Evolutionary conservation across 2,888 invertebrate genomes (phyloP), one percentile per base, ranked within the genome.

Genomic region (Polia nebulosa): DNA sequence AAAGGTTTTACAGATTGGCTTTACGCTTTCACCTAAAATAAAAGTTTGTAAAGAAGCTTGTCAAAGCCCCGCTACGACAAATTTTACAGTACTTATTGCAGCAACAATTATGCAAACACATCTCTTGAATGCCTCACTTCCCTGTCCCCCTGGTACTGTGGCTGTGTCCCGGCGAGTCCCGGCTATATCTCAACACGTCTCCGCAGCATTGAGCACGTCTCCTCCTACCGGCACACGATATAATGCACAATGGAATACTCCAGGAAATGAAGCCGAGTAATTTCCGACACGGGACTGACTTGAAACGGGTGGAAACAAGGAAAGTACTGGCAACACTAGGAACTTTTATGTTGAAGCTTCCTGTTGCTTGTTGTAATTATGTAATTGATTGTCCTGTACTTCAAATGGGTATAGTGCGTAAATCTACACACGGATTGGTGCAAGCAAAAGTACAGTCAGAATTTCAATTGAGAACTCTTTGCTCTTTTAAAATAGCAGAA

Each of bases 201-300:
- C 72, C 61, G 44, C 17, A 6, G 25, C 17, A 71, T 59, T 71
- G 32, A 47, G 52, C 45, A 5, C 22, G 39, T 15, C 22, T 49
- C 45, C 20, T 22, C 3, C 8, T 22, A 32, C 13, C 64, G 32
- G 29, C 27, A 22, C 39, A 8, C 34, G 34, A 22, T 22, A 59
- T 68, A 67, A 67, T 51, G 51, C 59, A 73, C 72, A 73, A 73
- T 56, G 39, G 56, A 68, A 44, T 56, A 73, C 72, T 73, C 68
- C 45, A 56, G 72, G 72, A 75, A 73, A 73, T 73, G 76, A 75
- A 60, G 51, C 8, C 17, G 13, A 32, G 17, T 55, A 3, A 59
- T 59, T 51, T 51, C 55, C 76, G 68, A 75, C 68, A 15, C n/a
- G 15, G 15, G 20, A 13, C 41, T 11, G 29, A 27, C 36, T 11